Base-by-base conservation (phyloP, 2,797 vertebrate species). In the Tenualosa ilisha region DNA sequence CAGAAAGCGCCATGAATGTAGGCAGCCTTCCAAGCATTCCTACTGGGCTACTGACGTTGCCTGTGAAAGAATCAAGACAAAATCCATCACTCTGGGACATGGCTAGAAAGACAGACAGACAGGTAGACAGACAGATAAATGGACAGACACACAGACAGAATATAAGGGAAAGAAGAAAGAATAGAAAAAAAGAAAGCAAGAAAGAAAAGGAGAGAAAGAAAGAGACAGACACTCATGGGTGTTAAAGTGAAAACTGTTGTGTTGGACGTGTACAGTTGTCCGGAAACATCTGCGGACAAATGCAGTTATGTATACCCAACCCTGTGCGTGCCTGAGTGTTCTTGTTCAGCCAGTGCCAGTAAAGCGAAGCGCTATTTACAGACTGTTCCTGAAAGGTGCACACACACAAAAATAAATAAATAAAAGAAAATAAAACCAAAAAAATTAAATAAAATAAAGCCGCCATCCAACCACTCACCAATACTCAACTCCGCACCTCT, bases 401-500 rank as follows among this genome's bases (percentile, higher is more conserved):
- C 9, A 31, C 31, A 31, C 31, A 31, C 31, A 31, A 31, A 31
- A 31, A 31, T 31, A 31, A 31, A 31, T 31, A 31, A 31, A 31
- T 31, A 31, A 40, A 72, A n/a, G 13, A 15, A 65, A 65, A 31
- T 65, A 65, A 65, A 65, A 26, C 31, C 1, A 65, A 65, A 26
- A 24, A 65, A 65, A 72, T 68, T 13, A 12, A 65, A 65, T 31
- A 24, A 65, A 65, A 72, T 68, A 31, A 12, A 72, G 31, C 31
- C 26, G 31, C 65, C 26, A 72, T 72, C 65, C 31, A 11, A 72
- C 65, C 65, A 72, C 65, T 84, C 63, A 68, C 81, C 82, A 51
- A 85, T 63, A 84, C 40, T 84, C 79, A 59, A 40, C 40, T 61
- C 79, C 46, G 26, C 43, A 54, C 85, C 79, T 75, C 31, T 40